Evolutionary conservation across 2,113 vertebrate species (phyloP), one percentile per base, ranked within the genome.

Genomic region (Sylvilagus bachmani): DNA sequence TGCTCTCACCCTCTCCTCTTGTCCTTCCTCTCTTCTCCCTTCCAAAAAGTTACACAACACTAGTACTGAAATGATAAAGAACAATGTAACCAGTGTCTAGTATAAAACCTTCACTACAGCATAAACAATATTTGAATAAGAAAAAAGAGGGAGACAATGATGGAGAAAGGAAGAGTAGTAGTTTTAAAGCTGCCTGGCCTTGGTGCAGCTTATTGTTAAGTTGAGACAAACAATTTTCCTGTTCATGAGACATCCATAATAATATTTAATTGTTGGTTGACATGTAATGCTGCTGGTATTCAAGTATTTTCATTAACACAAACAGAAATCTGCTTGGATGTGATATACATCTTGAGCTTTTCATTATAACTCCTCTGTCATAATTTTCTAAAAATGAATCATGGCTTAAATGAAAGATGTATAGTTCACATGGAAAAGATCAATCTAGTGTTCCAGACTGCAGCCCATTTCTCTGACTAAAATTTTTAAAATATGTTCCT

Each of bases 391-490:
- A 86, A 93, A 4, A 36, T 79, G 55, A 86, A 92, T 33, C 2
- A 79, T 69, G 5, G 78, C 69, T 85, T 91, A 87, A 91, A 71
- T 71, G 80, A 86, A 82, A 86, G 38, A 93, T 29, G 89, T n/a
- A 89, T 67, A 90, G 33, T 61, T 77, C 53, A 80, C 11, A 17
- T 44, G 58, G 33, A 83, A 10, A 93, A 64, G 21, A 85, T 84
- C 25, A 82, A 14, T 12, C n/a, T 92, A 25, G 12, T 78, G 8
- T 75, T 93, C 58, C 9, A 1, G 8, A 10, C 17, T 22, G 7
- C 0, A 22, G 44, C 33, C 97, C 85, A 73, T 92, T 96, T 96
- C 19, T 92, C 94, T 33, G 88, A 96, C 89, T 86, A 55, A 74
- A 19, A 90, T 91, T 9, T 44, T 44, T 44, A 44, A n/a, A 90